Evolutionary conservation across 2,888 invertebrate genomes (phyloP).

Genomic region (Punctoribates punctum): DNA sequence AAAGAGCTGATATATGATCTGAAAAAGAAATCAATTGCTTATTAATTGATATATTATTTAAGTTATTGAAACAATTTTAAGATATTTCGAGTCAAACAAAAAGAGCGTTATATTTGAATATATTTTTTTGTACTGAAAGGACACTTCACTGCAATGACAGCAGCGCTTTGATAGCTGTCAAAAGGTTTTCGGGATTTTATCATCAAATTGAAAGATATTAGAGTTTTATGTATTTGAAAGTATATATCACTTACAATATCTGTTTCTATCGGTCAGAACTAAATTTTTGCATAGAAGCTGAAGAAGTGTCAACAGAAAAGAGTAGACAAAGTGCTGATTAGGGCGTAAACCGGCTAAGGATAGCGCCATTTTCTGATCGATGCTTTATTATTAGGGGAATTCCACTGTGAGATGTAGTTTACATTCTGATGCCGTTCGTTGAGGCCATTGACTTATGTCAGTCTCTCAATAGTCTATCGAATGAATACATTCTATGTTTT

Average conservation of each 20-base stretch:
- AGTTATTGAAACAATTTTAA: not conserved
- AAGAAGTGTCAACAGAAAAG: conserved; percentile 25
- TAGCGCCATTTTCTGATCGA: conserved; percentile 42
- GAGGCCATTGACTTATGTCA: conserved; percentile 31
- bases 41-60: not conserved
- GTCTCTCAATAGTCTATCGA: conserved; percentile 15
- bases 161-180: not conserved
- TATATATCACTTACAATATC: conserved; percentile 45
- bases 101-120: not conserved
- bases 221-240: conserved; percentile 5
- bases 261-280: conserved; percentile 45
- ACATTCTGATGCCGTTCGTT: conserved; percentile 24
- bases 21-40: conserved; percentile 51
- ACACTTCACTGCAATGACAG: conserved; percentile 25
- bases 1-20: conserved; percentile 85
- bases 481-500: not conserved
- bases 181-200: not conserved
- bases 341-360: conserved; percentile 42
- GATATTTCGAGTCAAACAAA: not conserved
- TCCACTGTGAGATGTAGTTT: not conserved
- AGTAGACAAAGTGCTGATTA: conserved; percentile 27
- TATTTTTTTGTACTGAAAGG: not conserved
- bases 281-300: conserved; percentile 44
- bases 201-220: not conserved
- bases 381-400: conserved; percentile 11